Evolutionary conservation across 2,888 invertebrate species (phyloP).

Genomic region (Pheosia gnoma): DNA sequence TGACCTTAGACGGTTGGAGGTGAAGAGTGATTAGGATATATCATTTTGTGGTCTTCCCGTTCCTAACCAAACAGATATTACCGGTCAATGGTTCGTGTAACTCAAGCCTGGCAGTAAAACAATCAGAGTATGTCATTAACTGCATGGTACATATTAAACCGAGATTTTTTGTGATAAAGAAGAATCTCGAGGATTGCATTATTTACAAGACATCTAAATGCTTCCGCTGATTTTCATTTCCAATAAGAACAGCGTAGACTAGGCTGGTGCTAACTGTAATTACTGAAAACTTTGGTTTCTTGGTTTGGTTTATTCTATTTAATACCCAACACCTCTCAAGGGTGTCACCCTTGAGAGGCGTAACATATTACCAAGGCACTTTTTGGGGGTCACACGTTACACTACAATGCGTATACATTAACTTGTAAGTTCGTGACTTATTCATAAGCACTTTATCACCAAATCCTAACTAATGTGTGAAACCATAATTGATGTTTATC

Average conservation of each 20-base stretch:
- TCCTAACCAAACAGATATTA: background rate
- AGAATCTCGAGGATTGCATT: too few relatives aligned
- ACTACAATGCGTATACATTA: background rate
- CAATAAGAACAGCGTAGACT: too few relatives aligned
- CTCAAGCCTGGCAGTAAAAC: too few relatives aligned
- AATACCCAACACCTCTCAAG: background rate
- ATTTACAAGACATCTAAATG: too few relatives aligned
- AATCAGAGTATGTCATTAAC: too few relatives aligned
- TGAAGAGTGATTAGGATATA: background rate
- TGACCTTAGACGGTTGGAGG: conserved; percentile 23
- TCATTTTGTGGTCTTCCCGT: background rate
- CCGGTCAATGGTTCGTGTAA: background rate
- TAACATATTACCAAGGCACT: background rate
- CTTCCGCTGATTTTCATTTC: too few relatives aligned
- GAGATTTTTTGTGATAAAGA: too few relatives aligned
- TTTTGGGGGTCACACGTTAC: background rate
- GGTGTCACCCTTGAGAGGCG: background rate
- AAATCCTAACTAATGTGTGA: background rate
- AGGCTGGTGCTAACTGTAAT: too few relatives aligned
- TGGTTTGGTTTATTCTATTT: background rate
- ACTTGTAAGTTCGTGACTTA: background rate
- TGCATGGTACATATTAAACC: too few relatives aligned
- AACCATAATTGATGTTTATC: too few relatives aligned
- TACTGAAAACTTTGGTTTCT: too few relatives aligned
- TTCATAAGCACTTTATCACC: background rate